phyloP scores from a whole-genome alignment of 2,797 vertebrate species.

The Phyllotis vaccarum region DNA sequence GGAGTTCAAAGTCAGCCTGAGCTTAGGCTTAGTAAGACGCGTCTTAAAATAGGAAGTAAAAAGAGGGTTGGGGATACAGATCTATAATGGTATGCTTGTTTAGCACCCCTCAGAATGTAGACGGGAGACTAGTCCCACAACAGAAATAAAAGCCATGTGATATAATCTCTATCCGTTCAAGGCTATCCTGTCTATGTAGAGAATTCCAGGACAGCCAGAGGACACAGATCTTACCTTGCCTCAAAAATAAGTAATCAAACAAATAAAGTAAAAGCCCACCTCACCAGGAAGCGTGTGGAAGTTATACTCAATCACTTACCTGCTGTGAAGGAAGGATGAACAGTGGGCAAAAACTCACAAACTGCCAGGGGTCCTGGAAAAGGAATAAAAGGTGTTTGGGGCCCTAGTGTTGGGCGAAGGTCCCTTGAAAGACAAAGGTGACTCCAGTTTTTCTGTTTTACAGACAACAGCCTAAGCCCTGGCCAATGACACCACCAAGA shows the following conservation, averaged over 20 bases:
- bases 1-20: not conserved
- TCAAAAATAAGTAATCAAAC: not conserved
- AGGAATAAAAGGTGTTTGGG: not conserved
- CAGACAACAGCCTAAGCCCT: not conserved
- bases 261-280: not conserved
- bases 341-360: not conserved
- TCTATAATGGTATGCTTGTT: not conserved
- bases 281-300: not conserved
- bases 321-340: not conserved
- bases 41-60: not conserved
- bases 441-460: not conserved
- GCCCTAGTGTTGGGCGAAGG: not conserved
- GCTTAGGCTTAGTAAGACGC: not conserved
- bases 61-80: not conserved
- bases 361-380: not conserved
- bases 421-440: not conserved
- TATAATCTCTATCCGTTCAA: not conserved
- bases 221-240: not conserved
- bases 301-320: not conserved
- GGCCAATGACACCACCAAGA: too few relatives aligned
- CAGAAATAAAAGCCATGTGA: not conserved
- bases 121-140: not conserved
- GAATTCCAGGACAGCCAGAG: not conserved
- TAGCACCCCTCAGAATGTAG: not conserved
- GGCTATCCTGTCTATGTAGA: not conserved